A percentile compares a stretch with the other conserved stretches of the same genome.
Conservation (phyloP, 2,113 vertebrate genomes). For the Lagopus leucura region DNA sequence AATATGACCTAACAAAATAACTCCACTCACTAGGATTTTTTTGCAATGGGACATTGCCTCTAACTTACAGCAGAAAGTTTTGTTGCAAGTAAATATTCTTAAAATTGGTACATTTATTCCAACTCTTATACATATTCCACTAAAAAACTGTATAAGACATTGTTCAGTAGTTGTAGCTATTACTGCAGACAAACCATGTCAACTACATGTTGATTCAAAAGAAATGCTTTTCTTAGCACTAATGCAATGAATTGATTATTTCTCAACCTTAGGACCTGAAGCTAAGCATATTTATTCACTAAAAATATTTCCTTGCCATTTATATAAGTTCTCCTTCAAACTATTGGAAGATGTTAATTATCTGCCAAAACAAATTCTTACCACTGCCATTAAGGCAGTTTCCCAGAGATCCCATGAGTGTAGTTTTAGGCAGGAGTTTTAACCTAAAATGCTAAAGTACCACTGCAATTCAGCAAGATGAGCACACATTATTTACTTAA, state of each 20-base stretch:
- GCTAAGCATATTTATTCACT: background rate
- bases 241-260: background rate
- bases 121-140: background rate
- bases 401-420: background rate
- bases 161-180: background rate
- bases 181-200: background rate
- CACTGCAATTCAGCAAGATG: background rate
- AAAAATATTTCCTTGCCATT: background rate
- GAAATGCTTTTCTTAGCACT: background rate
- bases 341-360: background rate
- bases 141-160: background rate
- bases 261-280: background rate
- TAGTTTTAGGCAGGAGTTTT: slow-evolving; percentile 6
- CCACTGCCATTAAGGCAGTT: background rate
- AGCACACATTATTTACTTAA: background rate
- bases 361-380: slow-evolving; percentile 5
- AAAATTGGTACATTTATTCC: background rate
- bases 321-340: background rate
- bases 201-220: background rate
- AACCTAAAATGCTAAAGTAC: background rate
- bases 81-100: background rate
- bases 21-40: background rate
- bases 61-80: background rate
- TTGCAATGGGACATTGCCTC: background rate
- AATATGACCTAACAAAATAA: background rate